A percentile compares a stretch with the other conserved stretches of the same genome.
Conservation (phyloP, 2,113 vertebrate species). For the Peromyscus leucopus region DNA sequence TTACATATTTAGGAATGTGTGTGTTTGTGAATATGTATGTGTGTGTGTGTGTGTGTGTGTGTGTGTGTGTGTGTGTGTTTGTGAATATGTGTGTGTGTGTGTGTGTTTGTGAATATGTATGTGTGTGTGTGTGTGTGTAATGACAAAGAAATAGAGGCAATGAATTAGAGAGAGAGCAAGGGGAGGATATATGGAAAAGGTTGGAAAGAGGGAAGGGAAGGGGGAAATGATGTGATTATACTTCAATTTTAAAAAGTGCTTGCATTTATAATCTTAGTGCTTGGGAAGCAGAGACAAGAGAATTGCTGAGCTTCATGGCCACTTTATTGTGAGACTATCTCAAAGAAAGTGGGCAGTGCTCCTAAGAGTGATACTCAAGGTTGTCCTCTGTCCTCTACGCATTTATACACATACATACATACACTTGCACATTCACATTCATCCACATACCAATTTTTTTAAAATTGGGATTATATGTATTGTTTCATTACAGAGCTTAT, state of each 20-base stretch:
- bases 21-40: not conserved
- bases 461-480: not conserved
- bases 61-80: not conserved
- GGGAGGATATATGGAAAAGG: not conserved
- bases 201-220: not conserved
- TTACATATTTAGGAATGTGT: not conserved
- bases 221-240: not conserved
- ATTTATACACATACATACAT: not conserved
- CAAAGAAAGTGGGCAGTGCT: not conserved
- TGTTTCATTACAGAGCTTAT: constrained; percentile 49
- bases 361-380: not conserved
- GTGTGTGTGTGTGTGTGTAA: not conserved
- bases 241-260: not conserved
- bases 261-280: not conserved
- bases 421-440: not conserved
- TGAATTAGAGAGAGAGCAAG: not conserved
- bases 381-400: not conserved
- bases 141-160: not conserved
- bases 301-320: not conserved
- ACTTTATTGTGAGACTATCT: not conserved
- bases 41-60: not conserved
- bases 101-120: not conserved
- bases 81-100: no score
- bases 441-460: not conserved
- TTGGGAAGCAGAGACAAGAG: not conserved